Conservation (phyloP, 2,113 vertebrate genomes). For the Rhineura floridana region DNA sequence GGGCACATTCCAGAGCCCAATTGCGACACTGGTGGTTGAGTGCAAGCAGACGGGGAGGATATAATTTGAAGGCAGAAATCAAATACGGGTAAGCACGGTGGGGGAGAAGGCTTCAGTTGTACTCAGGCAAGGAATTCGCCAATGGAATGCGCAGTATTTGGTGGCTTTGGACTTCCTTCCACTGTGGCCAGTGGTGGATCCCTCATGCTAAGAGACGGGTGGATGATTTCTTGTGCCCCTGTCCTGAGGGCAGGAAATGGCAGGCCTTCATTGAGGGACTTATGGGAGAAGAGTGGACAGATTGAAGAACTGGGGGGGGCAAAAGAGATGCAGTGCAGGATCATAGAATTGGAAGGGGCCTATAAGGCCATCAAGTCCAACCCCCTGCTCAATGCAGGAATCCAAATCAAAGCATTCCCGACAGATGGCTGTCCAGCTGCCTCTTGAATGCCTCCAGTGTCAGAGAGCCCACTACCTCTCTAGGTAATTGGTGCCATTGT, state of each 20-base stretch:
- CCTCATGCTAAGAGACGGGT: not conserved
- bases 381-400: no score
- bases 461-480: no score
- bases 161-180: not conserved
- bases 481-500: no score
- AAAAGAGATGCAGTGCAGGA: not conserved
- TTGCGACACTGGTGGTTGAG: not conserved
- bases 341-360: no score
- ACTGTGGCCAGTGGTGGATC: not conserved
- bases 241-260: not conserved
- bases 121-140: not conserved
- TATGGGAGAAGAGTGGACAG: not conserved
- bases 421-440: no score
- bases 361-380: no score
- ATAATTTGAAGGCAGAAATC: constrained; percentile 27
- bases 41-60: not conserved
- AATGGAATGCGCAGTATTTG: constrained; percentile 23
- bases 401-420: no score
- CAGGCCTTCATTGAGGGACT: not conserved
- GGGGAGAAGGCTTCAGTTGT: not conserved
- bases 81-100: not conserved
- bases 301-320: not conserved
- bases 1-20: constrained; percentile 64
- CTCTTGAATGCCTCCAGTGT: no score
- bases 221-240: not conserved